A percentile compares a stretch with the other conserved stretches of the same genome.
Conservation (phyloP, 2,797 vertebrate genomes). For the Siniperca undulata region DNA sequence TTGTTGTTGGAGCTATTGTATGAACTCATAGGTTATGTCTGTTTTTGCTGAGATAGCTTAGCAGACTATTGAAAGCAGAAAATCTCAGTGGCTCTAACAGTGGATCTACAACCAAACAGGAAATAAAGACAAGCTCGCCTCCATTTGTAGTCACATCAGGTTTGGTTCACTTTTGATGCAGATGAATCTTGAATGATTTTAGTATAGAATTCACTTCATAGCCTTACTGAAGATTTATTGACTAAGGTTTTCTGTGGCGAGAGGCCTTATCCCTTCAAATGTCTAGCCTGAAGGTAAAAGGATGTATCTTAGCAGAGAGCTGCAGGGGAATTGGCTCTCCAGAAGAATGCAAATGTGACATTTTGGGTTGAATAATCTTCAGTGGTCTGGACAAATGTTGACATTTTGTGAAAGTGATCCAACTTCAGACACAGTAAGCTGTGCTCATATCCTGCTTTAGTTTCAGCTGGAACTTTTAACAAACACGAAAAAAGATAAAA, state of each 20-base stretch:
- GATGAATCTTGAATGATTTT: slow-evolving; percentile 29
- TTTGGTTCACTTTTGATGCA: slow-evolving; percentile 14
- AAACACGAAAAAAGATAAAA: neutral
- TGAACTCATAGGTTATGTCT: slow-evolving; percentile 24
- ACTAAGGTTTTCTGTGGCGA: slow-evolving; percentile 28
- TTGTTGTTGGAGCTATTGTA: slow-evolving; percentile 39
- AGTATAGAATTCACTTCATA: slow-evolving; percentile 21
- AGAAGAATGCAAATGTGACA: slow-evolving; percentile 79
- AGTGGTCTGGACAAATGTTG: slow-evolving; percentile 67
- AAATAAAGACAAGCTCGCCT: slow-evolving; percentile 5
- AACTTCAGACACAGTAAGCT: slow-evolving; percentile 43
- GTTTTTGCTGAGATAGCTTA: slow-evolving; percentile 11
- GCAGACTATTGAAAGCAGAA: slow-evolving; percentile 26
- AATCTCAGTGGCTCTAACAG: neutral
- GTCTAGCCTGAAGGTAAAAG: slow-evolving; percentile 55
- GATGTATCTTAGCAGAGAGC: slow-evolving; percentile 54
- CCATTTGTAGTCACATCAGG: slow-evolving; percentile 22
- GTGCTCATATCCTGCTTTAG: neutral
- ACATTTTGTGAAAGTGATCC: slow-evolving; percentile 61
- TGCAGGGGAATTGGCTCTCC: slow-evolving; percentile 37
- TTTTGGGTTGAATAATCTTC: slow-evolving; percentile 69
- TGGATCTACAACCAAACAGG: neutral
- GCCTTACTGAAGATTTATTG: slow-evolving; percentile 28
- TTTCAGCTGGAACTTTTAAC: slow-evolving; percentile 29
- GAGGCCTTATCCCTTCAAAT: slow-evolving; percentile 45